Percentiles rank a stretch among this genome's conserved stretches.
Evolutionary conservation across 2,888 invertebrate species (phyloP).

Genomic region (Epicampocera succincta): DNA sequence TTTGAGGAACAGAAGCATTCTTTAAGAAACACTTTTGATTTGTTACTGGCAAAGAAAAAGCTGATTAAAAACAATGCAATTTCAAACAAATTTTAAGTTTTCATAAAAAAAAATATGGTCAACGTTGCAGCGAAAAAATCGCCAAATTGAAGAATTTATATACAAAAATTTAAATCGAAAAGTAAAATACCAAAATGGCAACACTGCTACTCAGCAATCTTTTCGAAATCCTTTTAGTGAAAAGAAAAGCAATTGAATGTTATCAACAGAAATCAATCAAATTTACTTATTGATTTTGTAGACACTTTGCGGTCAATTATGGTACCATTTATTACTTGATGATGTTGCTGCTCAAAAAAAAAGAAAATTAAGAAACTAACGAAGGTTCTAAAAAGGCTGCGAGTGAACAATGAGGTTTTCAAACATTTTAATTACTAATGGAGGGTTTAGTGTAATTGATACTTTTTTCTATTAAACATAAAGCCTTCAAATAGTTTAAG

Average conservation of each 20-base stretch:
- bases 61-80: too few species aligned
- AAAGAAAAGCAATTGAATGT: constrained; percentile 31
- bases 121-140: too few species aligned
- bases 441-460: constrained; percentile 53
- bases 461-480: constrained; percentile 25
- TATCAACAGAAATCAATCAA: constrained; percentile 54
- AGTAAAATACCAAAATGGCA: too few species aligned
- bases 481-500: background rate
- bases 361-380: background rate
- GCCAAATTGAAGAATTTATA: too few species aligned
- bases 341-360: constrained; percentile 8
- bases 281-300: constrained; percentile 51
- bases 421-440: constrained; percentile 61
- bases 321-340: constrained; percentile 41
- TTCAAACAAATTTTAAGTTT: too few species aligned
- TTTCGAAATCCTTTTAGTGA: background rate
- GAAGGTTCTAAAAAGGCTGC: background rate
- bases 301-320: constrained; percentile 63
- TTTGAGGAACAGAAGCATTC: too few species aligned
- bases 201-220: background rate
- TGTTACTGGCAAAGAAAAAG: too few species aligned
- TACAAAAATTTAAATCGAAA: too few species aligned
- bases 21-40: too few species aligned
- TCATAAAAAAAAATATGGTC: too few species aligned
- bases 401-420: constrained; percentile 38